Evolutionary conservation across 2,888 invertebrate genomes (phyloP), one percentile per base, ranked within the genome.

Genomic region (Podotricha telesiphe): DNA sequence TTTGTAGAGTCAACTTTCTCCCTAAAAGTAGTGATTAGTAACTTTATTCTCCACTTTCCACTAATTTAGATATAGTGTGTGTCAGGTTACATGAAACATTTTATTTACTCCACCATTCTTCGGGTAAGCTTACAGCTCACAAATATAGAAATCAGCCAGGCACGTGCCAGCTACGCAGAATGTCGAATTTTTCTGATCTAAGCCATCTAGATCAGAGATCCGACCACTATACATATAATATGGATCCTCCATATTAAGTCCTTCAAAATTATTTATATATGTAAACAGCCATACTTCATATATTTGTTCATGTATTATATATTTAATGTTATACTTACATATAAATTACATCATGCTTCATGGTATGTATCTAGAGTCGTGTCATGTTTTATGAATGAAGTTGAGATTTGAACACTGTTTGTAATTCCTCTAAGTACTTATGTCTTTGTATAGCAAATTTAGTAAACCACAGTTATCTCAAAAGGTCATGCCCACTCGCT

Each of bases 301-400:
- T n/a, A 53, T 53, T 53, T 22, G 11, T 3, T 28, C 8, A 28
- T 6, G 22, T 8, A 53, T 28, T 8, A 28, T 53, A 69, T 51
- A 59, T 34, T 28, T 48, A 64, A 71, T 59, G 59, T 69, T 53
- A 59, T 67, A 20, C 20, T 69, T 62, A 65, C 59, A 69, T 69
- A 64, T 50, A 69, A 72, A 72, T 69, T 62, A 72, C 64, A 47
- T 63, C 65, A 62, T 58, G 45, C 65, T 56, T 45, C 51, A 59
- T 65, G 51, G 65, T 71, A 71, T 71, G 65, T 71, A 62, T 62
- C 68, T 62, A 22, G 56, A 61, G 70, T 55, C 61, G 59, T 51
- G 65, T 68, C 71, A 71, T 71, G 71, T 71, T 68, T 71, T 68
- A 71, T 71, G 71, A 68, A 71, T 65, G 62, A 55, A 28, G 62